Evolutionary conservation across 2,113 vertebrate species (phyloP), one percentile per base, ranked within the genome.

Genomic region (Salvator merianae): DNA sequence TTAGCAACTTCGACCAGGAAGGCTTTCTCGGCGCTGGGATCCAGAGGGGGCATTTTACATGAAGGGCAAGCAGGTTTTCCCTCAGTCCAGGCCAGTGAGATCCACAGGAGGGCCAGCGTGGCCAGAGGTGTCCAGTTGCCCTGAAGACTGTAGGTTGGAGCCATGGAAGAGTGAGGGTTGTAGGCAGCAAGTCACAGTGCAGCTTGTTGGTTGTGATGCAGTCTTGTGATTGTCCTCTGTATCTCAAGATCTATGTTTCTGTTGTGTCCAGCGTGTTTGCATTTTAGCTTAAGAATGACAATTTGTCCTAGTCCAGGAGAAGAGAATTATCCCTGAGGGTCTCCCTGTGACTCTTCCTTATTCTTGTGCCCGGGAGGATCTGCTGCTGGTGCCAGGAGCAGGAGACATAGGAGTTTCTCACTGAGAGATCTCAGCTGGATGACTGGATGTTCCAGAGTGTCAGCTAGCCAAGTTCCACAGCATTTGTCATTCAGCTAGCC

Each of bases 1-100:
- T 98, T 98, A 88, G 97, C 98, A 55, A 97, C 83, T 77, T 97
- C 94, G 5, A 97, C 89, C 94, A 99, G 95, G 90, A 97, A 91
- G 83, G 89, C 91, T 88, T 97, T 90, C 79, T 98, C 97, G 2
- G 92, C 93, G 28, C 89, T 92, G 68, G 89, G 94, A 36, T 96
- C 96, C 94, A 96, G 87, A 47, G 89, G 40, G 26, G 93, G 94
- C 43, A 91, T 90, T 43, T 92, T 93, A 68, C 97, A 98, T 20
- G 96, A 94, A 20, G 90, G 90, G 80, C 96, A 95, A 7, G 36
- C 82, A 9, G 93, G 90, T 36, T 79, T 90, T 26, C 81, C 82
- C 22, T n/a, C 78, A 4, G 76, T 73, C 70, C 84, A 86, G 24
- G 83, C 88, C 62, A 75, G 63, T 77, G 74, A 91, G 34, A 84